These are phyloP conservation scores for Drosophila novamexicana DNA, from an alignment of 1,140 invertebrate species.

Conservation along the genomic window DNA sequence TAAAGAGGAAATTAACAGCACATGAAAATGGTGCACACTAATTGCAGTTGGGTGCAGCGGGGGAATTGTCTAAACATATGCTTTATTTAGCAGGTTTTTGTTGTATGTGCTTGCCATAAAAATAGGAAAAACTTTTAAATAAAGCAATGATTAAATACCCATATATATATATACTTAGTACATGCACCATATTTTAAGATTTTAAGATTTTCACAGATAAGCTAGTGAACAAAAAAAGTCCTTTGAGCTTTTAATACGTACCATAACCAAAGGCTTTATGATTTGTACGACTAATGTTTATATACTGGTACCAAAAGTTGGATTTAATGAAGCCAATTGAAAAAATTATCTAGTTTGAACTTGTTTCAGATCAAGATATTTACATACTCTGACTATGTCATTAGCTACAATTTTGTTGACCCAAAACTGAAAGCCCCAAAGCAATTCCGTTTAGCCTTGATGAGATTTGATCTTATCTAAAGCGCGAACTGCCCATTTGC, in stretches of 20 bases:
- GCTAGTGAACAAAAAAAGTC: no score
- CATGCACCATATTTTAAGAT: no score
- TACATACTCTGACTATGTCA: not conserved
- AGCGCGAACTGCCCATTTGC: slow-evolving; percentile 48
- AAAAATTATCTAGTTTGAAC: not conserved
- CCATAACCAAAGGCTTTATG: no score
- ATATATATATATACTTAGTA: no score
- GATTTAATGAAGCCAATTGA: not conserved
- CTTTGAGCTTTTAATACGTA: no score
- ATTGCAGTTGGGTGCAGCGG: slow-evolving; percentile 11
- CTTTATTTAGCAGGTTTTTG: not conserved
- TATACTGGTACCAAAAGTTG: not conserved
- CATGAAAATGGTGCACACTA: slow-evolving; percentile 24
- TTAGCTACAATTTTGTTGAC: slow-evolving; percentile 18
- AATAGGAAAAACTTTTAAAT: not conserved
- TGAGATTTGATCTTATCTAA: slow-evolving; percentile 44
- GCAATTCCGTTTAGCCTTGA: slow-evolving; percentile 21
- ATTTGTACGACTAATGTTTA: no score
- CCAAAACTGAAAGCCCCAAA: slow-evolving; percentile 6
- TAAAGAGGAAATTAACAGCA: slow-evolving; percentile 41
- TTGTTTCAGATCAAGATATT: slow-evolving; percentile 1
- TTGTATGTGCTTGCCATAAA: not conserved
- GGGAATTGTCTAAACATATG: not conserved
- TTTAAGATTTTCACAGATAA: no score
- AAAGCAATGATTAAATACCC: no score